phyloP scores from a whole-genome alignment of 2,888 invertebrate species.

The Plagodis dolabraria region DNA sequence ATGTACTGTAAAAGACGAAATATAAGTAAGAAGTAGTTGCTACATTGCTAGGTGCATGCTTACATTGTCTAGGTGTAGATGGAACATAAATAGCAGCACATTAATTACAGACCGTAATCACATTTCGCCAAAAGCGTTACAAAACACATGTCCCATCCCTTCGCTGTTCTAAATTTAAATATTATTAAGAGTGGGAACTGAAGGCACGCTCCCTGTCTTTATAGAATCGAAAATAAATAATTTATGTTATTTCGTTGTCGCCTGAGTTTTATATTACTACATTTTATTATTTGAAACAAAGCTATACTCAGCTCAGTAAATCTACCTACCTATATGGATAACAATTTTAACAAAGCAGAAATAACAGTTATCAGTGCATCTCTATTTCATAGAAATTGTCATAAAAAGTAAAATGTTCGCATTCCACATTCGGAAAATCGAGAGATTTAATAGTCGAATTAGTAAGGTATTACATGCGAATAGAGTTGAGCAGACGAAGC shows the following conservation, averaged over 20 bases:
- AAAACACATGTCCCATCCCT: conserved; percentile 84
- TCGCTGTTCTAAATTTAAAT: conserved; percentile 83
- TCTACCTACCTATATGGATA: background rate
- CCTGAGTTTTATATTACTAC: conserved; percentile 18
- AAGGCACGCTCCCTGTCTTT: conserved; percentile 73
- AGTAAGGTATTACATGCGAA: conserved; percentile 53
- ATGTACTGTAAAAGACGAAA: no score
- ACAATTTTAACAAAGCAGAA: background rate
- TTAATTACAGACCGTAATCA: conserved; percentile 83
- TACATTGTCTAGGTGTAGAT: conserved; percentile 47
- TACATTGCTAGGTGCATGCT: no score
- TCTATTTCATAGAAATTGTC: background rate
- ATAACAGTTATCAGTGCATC: background rate
- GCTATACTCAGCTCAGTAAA: no score
- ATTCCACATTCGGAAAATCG: conserved; percentile 40
- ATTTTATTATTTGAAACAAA: no score
- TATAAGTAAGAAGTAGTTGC: no score
- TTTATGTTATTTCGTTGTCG: conserved; percentile 58
- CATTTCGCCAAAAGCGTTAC: conserved; percentile 84
- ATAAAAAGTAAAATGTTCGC: conserved; percentile 21
- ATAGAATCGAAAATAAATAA: conserved; percentile 71
- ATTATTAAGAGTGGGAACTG: conserved; percentile 75
- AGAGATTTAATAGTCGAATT: conserved; percentile 44
- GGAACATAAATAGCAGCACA: conserved; percentile 72
- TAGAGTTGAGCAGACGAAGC: conserved; percentile 56